Conservation (phyloP, 2,113 vertebrate genomes). For the Pardalotus punctatus region DNA sequence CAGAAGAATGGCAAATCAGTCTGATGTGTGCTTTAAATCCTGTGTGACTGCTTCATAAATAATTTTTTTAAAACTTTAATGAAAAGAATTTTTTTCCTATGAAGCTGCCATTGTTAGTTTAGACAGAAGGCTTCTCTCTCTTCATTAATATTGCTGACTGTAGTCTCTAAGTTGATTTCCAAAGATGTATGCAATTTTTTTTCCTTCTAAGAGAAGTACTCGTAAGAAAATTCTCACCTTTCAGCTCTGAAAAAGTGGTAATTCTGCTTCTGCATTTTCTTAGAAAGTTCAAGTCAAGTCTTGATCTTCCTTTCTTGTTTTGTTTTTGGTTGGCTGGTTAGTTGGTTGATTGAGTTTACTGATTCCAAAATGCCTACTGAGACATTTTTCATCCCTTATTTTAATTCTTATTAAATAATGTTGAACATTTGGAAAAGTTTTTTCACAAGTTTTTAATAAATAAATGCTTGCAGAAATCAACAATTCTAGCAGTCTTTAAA, state of each 20-base stretch:
- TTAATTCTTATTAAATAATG: conserved; percentile 4
- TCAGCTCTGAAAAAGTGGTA: neutral
- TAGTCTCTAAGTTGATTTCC: conserved; percentile 5
- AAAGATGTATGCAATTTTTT: neutral
- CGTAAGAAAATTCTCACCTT: neutral
- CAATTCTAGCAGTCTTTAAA: neutral
- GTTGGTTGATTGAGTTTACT: conserved; percentile 25
- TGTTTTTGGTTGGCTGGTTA: conserved; percentile 39
- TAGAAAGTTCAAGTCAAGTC: conserved; percentile 52
- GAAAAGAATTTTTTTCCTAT: neutral
- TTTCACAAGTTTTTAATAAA: neutral
- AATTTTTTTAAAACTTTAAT: neutral
- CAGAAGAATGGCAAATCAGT: neutral
- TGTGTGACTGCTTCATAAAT: conserved; percentile 30
- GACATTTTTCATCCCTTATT: neutral
- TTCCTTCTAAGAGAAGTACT: neutral
- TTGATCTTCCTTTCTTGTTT: conserved; percentile 55
- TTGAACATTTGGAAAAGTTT: neutral
- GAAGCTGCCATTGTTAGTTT: neutral
- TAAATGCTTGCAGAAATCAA: neutral
- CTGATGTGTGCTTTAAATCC: neutral
- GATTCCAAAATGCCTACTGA: conserved; percentile 55
- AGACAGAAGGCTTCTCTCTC: neutral
- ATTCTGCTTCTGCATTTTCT: conserved; percentile 34
- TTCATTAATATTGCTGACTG: conserved; percentile 39